phyloP scores from a whole-genome alignment of 2,113 vertebrate genomes.

The Brienomyrus brachyistius region DNA sequence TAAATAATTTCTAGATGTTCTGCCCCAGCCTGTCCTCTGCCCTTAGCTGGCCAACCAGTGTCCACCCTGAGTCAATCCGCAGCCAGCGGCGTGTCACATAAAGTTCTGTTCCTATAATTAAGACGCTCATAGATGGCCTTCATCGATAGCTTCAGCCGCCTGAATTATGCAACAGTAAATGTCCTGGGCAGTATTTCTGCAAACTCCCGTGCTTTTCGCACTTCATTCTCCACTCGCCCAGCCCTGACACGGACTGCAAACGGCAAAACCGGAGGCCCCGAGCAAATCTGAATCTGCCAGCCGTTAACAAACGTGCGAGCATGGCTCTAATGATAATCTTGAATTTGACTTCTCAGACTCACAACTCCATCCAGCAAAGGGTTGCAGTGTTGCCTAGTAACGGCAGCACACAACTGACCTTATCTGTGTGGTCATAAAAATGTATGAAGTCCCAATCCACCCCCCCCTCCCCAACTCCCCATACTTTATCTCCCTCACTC shows the following conservation, averaged over 20 bases:
- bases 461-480: neutral
- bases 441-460: conserved; percentile 61
- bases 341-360: conserved; percentile 66
- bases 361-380: conserved; percentile 65
- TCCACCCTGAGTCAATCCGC: neutral
- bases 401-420: conserved; percentile 71
- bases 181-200: conserved; percentile 2
- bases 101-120: neutral
- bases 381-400: conserved; percentile 73
- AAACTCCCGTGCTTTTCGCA: neutral
- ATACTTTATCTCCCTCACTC: conserved; percentile 39
- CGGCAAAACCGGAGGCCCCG: conserved; percentile 12
- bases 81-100: neutral
- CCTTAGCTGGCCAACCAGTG: neutral
- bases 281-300: conserved; percentile 9
- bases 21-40: neutral
- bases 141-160: neutral
- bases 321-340: conserved; percentile 45
- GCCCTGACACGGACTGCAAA: neutral
- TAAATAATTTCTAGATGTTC: neutral
- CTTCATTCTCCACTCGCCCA: neutral
- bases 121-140: neutral
- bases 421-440: conserved; percentile 76
- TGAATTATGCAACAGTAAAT: neutral
- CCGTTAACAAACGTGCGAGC: conserved; percentile 25